These are phyloP conservation scores for Onychorhynchus coronatus DNA, from an alignment of 2,113 vertebrate species.

Conservation along the genomic window DNA sequence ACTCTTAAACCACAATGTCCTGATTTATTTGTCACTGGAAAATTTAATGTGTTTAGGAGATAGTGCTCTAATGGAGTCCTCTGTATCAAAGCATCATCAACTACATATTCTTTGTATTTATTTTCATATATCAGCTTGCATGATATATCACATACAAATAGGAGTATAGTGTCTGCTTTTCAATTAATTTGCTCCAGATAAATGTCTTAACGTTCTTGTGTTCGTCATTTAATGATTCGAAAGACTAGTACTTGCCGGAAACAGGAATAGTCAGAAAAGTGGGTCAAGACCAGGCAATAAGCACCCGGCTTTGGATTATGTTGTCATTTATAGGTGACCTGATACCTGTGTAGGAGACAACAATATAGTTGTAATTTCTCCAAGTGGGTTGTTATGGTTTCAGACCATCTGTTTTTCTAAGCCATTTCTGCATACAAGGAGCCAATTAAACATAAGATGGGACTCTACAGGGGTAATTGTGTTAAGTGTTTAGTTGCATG, in stretches of 20 bases:
- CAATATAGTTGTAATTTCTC: neutral
- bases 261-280: neutral
- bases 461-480: neutral
- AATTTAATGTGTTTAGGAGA: neutral
- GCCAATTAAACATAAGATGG: neutral
- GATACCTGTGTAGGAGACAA: neutral
- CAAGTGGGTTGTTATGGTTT: neutral
- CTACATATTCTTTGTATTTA: neutral
- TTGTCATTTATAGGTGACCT: neutral
- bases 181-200: accelerated
- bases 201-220: neutral
- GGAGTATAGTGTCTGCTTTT: neutral
- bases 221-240: neutral
- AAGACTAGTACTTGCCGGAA: neutral
- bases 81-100: neutral
- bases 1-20: neutral
- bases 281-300: neutral
- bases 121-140: neutral
- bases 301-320: neutral
- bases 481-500: neutral
- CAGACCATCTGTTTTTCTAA: neutral
- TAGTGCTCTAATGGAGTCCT: neutral
- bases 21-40: neutral
- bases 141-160: neutral
- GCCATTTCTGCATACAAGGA: neutral